Evolutionary conservation across 2,797 vertebrate genomes (phyloP).

Genomic region (Lithobates sylvaticus): DNA sequence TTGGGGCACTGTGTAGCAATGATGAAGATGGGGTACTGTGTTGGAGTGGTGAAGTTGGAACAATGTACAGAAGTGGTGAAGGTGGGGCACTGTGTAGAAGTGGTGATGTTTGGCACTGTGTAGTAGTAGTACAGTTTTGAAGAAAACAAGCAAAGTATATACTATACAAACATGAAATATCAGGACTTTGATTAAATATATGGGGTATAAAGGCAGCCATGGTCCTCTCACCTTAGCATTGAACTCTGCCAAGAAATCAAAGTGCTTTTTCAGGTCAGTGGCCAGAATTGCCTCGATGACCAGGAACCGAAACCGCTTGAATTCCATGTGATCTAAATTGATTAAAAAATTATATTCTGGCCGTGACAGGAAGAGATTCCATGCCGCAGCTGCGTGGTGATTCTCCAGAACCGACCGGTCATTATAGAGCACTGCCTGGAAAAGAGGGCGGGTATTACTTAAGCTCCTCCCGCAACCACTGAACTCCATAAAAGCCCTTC

Average conservation of each 20-base stretch:
- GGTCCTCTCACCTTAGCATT: constrained; percentile 89
- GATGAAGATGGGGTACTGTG: neutral
- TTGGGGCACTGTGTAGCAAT: no score
- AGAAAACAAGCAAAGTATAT: no score
- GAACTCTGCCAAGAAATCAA: constrained; percentile 96
- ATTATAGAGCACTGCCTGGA: constrained; percentile 92
- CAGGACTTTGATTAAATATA: no score
- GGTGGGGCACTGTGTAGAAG: neutral
- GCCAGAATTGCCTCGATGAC: constrained; percentile 98
- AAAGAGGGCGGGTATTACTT: neutral
- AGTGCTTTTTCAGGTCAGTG: constrained; percentile 98
- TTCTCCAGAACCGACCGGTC: constrained; percentile 98
- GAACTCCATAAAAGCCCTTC: neutral
- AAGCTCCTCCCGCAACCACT: neutral
- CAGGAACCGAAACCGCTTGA: constrained; percentile 97
- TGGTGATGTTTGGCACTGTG: neutral
- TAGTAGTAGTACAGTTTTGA: neutral
- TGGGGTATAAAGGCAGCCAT: no score
- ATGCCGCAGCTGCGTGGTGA: constrained; percentile 95
- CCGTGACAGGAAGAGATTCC: constrained; percentile 96
- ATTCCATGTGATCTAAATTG: constrained; percentile 94
- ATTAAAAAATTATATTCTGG: constrained; percentile 95
- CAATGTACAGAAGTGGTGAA: neutral
- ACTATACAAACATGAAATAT: no score
- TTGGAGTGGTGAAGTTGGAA: no score